Percentiles rank a stretch among this genome's conserved stretches.
Conservation (phyloP, 1,140 invertebrate genomes). For the Papilio xuthus region DNA sequence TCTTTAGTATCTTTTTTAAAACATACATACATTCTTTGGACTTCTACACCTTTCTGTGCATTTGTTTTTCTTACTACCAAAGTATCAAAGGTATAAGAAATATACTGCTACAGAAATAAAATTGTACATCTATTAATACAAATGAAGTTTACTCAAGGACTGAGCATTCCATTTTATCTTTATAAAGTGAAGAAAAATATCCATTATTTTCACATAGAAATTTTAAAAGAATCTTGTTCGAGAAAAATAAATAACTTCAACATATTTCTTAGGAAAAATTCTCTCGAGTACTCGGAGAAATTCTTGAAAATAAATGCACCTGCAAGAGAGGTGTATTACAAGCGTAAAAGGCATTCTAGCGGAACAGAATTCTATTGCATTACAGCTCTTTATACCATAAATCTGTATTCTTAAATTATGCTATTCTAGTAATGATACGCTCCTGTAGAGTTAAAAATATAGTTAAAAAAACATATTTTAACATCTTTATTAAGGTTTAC, state of each 20-base stretch:
- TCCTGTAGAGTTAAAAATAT: neutral
- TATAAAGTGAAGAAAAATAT: conserved; percentile 1
- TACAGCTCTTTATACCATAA: neutral
- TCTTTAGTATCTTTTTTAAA: neutral
- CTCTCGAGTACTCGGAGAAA: conserved; percentile 6
- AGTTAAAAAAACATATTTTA: neutral
- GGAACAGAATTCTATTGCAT: conserved; percentile 22
- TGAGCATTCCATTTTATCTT: conserved; percentile 3
- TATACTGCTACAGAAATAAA: neutral
- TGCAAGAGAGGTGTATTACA: conserved; percentile 22
- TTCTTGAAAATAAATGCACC: conserved; percentile 25
- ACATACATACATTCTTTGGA: neutral
- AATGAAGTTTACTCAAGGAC: neutral
- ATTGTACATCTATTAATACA: neutral
- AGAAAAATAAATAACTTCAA: conserved; percentile 24
- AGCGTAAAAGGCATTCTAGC: conserved; percentile 11
- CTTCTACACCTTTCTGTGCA: neutral
- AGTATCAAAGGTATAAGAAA: neutral
- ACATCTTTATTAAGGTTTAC: neutral
- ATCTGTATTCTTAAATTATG: neutral
- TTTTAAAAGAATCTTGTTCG: conserved; percentile 17
- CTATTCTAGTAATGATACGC: neutral
- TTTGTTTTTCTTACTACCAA: no score
- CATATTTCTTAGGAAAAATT: conserved; percentile 25
- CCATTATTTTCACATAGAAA: neutral